A percentile compares a stretch with the other conserved stretches of the same genome.
These are phyloP conservation scores for Malachius bipustulatus DNA, from an alignment of 2,888 invertebrate species.

Conservation along the genomic window DNA sequence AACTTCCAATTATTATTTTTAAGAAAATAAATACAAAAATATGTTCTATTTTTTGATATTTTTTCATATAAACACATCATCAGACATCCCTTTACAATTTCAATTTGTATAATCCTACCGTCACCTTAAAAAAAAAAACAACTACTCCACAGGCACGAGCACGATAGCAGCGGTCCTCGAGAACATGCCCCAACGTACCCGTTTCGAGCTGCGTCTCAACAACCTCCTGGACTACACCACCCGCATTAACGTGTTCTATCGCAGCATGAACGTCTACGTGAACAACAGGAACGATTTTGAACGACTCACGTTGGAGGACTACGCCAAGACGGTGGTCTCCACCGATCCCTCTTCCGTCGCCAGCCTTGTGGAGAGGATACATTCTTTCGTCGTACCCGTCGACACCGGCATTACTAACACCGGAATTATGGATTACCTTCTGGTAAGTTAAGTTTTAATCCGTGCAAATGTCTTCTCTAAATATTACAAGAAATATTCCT, in stretches of 20 bases:
- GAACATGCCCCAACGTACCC: conserved; percentile 35
- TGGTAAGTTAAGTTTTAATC: conserved; percentile 3
- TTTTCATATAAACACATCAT: too few relatives aligned
- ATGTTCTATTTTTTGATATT: too few relatives aligned
- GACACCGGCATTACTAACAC: conserved; percentile 35
- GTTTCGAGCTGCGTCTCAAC: conserved; percentile 48
- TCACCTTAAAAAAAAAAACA: conserved; percentile 21
- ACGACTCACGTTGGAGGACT: conserved; percentile 53
- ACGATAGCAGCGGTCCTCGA: conserved; percentile 26
- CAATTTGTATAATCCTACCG: too few relatives aligned
- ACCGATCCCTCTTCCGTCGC: conserved; percentile 53
- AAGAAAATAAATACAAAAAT: too few relatives aligned
- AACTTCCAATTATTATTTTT: too few relatives aligned
- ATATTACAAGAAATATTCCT: too few relatives aligned
- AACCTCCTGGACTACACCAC: conserved; percentile 49
- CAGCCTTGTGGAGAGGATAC: conserved; percentile 52
- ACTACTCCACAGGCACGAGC: conserved; percentile 15
- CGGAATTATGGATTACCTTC: conserved; percentile 24
- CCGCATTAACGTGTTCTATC: conserved; percentile 46
- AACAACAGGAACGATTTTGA: conserved; percentile 38
- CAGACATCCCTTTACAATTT: too few relatives aligned
- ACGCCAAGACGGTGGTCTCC: conserved; percentile 57
- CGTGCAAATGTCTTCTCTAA: too few relatives aligned
- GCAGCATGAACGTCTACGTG: conserved; percentile 48
- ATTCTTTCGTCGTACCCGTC: conserved; percentile 47